Conservation (phyloP, 2,888 invertebrate species). For the Malacosoma neustria region DNA sequence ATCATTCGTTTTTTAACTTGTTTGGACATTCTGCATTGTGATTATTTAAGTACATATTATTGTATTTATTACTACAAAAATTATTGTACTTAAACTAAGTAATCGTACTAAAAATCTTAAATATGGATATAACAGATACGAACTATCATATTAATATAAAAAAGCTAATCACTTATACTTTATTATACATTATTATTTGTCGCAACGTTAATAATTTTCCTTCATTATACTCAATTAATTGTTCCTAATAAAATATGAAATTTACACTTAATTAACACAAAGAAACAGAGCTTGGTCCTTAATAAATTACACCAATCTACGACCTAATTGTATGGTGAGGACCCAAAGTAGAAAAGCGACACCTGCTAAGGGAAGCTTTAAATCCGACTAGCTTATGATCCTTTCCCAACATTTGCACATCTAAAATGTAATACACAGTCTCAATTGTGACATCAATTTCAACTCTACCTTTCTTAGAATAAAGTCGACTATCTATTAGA, state of each 20-base stretch:
- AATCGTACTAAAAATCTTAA: no score
- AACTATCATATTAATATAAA: no score
- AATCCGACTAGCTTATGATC: slow-evolving; percentile 33
- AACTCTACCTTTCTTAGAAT: slow-evolving; percentile 5
- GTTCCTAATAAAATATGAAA: neutral
- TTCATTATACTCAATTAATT: no score
- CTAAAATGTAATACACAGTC: slow-evolving; percentile 7
- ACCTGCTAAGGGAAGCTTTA: slow-evolving; percentile 35
- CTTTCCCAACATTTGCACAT: slow-evolving; percentile 15
- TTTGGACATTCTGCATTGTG: no score
- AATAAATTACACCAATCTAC: slow-evolving; percentile 23
- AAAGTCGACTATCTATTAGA: slow-evolving; percentile 6
- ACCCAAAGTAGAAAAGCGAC: slow-evolving; percentile 26
- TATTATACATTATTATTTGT: no score
- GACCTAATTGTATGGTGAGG: slow-evolving; percentile 22
- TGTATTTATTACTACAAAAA: no score
- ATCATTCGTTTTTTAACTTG: no score
- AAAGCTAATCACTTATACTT: no score
- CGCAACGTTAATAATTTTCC: no score
- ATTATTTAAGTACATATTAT: no score
- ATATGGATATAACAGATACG: no score
- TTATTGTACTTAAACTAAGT: no score
- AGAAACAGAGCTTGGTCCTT: slow-evolving; percentile 4
- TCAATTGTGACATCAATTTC: slow-evolving; percentile 3
- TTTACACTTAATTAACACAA: slow-evolving; percentile 4